Percentiles rank a stretch among this genome's conserved stretches.
Evolutionary conservation across 2,888 invertebrate species (phyloP).

Genomic region (Amblyjoppa proteus): DNA sequence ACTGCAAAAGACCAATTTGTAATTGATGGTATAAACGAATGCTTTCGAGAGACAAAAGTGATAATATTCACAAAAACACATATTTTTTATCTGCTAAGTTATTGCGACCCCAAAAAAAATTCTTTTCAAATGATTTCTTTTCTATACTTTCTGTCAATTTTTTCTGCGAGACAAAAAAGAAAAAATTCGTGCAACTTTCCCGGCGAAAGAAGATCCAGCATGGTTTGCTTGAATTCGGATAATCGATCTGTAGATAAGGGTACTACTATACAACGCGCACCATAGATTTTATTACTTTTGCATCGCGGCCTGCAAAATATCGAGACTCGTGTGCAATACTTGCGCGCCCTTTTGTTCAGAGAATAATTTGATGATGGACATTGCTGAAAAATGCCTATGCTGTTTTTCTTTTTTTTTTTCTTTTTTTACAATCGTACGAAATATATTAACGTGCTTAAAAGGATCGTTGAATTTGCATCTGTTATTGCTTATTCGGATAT

Average conservation of each 20-base stretch:
- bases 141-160: neutral
- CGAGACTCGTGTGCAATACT: conserved; percentile 80
- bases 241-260: conserved; percentile 21
- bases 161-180: neutral
- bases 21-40: neutral
- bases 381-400: conserved; percentile 37
- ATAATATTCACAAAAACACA: neutral
- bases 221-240: conserved; percentile 24
- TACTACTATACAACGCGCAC: conserved; percentile 25
- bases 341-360: conserved; percentile 49
- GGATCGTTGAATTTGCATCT: conserved; percentile 51
- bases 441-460: conserved; percentile 18
- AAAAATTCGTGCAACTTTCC: conserved; percentile 13
- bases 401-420: neutral
- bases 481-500: conserved; percentile 19
- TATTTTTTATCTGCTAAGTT: neutral
- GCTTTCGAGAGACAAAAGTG: neutral
- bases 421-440: conserved; percentile 37
- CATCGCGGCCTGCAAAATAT: conserved; percentile 76
- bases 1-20: neutral
- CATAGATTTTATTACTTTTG: conserved; percentile 67
- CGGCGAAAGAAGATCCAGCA: neutral
- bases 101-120: neutral
- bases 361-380: conserved; percentile 28
- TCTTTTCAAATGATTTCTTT: neutral